Conservation (phyloP, 2,888 invertebrate genomes). For the Bellardia bayeri region DNA sequence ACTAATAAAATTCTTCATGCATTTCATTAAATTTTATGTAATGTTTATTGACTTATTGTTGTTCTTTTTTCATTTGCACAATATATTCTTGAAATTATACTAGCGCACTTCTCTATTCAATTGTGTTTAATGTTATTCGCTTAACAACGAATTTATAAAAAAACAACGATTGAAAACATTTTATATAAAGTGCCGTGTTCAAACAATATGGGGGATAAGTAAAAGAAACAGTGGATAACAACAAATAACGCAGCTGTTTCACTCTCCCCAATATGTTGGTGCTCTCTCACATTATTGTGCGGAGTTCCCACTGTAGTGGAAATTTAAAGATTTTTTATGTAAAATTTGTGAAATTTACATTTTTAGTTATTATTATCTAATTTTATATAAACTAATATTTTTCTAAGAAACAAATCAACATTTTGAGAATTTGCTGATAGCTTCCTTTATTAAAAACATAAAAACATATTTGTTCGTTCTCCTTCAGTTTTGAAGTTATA, state of each 20-base stretch:
- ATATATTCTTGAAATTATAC: constrained; percentile 41
- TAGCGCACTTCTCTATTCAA: constrained; percentile 41
- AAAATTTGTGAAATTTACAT: too few species aligned
- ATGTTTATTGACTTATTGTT: constrained; percentile 14
- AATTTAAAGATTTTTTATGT: too few species aligned
- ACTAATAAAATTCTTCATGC: constrained; percentile 9
- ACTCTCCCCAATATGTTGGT: not conserved
- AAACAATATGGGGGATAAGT: constrained; percentile 52
- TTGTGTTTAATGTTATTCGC: constrained; percentile 31
- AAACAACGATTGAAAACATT: constrained; percentile 19
- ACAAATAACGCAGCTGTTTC: constrained; percentile 35
- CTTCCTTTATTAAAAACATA: too few species aligned
- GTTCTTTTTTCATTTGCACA: constrained; percentile 27
- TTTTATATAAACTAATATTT: too few species aligned
- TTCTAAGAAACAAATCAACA: too few species aligned
- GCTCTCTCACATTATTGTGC: not conserved
- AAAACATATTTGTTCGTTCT: too few species aligned
- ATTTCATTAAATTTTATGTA: constrained; percentile 24
- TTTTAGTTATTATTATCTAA: too few species aligned
- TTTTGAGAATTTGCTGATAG: too few species aligned
- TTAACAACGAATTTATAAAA: constrained; percentile 47
- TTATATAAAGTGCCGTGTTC: constrained; percentile 64
- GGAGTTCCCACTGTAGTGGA: too few species aligned
- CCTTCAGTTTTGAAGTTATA: too few species aligned
- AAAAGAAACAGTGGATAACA: constrained; percentile 4